phyloP scores from a whole-genome alignment of 2,888 invertebrate species.

The Plagiodera versicolora region DNA sequence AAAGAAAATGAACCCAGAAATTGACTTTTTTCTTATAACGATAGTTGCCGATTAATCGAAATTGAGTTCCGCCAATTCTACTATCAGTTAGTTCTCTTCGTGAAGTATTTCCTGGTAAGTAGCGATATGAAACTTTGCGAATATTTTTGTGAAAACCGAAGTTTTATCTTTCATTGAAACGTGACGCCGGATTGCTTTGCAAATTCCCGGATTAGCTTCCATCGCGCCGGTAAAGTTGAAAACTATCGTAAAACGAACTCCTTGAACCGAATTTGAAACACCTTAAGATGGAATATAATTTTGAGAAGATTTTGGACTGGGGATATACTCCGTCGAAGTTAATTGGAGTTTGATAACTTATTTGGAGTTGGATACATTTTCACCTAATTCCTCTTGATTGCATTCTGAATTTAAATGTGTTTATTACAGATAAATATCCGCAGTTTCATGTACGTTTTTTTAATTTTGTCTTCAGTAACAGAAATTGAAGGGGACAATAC shows the following conservation, averaged over 20 bases:
- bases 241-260: background rate
- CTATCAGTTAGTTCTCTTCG: background rate
- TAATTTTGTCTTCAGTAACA: too few species aligned
- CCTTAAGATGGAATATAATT: background rate
- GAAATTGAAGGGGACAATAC: too few species aligned
- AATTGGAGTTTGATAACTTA: background rate
- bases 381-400: too few species aligned
- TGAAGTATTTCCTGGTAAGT: background rate
- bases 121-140: background rate
- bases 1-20: too few species aligned
- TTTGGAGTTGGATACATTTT: too few species aligned
- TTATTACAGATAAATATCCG: too few species aligned
- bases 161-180: conserved; percentile 12
- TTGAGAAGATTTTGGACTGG: background rate
- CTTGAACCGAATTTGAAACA: background rate
- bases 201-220: background rate
- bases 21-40: background rate
- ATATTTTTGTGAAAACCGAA: background rate
- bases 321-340: background rate
- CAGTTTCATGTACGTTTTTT: too few species aligned
- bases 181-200: conserved; percentile 12
- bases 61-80: background rate
- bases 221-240: background rate
- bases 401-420: too few species aligned
- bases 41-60: background rate